phyloP scores from a whole-genome alignment of 2,888 invertebrate species.

The Lagria hirta region DNA sequence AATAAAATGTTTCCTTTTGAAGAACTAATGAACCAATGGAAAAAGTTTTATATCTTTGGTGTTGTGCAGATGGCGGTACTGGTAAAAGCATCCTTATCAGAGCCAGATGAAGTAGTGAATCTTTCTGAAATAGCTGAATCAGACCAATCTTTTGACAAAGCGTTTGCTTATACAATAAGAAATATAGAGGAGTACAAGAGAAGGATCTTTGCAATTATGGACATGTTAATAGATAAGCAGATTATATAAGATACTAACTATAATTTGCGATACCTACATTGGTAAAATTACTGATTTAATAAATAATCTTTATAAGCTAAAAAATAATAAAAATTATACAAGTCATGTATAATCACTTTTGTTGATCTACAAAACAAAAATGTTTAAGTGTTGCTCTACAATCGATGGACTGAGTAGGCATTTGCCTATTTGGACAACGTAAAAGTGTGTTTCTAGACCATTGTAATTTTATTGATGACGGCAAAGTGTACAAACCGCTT shows the following conservation, averaged over 20 bases:
- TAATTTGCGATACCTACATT: no score
- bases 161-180: constrained; percentile 5
- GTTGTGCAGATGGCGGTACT: constrained; percentile 24
- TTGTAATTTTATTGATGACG: no score
- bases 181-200: constrained; percentile 6
- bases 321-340: no score
- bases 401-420: no score
- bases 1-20: constrained; percentile 39
- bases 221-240: constrained; percentile 9
- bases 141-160: background rate
- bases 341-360: no score
- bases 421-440: no score
- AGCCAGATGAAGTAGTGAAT: constrained; percentile 24
- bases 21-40: constrained; percentile 34
- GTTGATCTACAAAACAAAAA: no score
- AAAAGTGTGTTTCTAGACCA: no score
- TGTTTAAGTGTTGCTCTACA: no score
- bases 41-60: constrained; percentile 27
- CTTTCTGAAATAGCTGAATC: constrained; percentile 11
- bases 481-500: no score
- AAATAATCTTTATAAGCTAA: no score
- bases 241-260: constrained; percentile 8
- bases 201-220: constrained; percentile 11
- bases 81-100: constrained; percentile 19
- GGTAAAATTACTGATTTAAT: no score